phyloP scores from a whole-genome alignment of 2,888 invertebrate species.

The Eupithecia insigniata region DNA sequence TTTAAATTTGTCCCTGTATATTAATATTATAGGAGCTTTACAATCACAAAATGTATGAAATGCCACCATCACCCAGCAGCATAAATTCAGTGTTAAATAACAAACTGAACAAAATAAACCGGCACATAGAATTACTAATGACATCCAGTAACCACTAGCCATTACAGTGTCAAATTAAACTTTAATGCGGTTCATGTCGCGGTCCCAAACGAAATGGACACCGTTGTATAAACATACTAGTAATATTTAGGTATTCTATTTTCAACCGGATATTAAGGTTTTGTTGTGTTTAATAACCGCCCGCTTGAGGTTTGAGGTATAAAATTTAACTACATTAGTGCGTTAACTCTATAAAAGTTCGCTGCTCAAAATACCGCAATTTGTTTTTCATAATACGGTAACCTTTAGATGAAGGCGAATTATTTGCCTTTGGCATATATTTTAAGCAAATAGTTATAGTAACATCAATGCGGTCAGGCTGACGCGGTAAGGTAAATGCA shows the following conservation, averaged over 20 bases:
- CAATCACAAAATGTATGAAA: not conserved
- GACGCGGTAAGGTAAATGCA: not conserved
- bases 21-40: not conserved
- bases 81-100: slow-evolving; percentile 21
- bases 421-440: not conserved
- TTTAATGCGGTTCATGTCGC: slow-evolving; percentile 23
- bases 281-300: slow-evolving; percentile 3
- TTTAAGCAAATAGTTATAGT: not conserved
- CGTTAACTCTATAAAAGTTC: not conserved
- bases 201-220: slow-evolving; percentile 22
- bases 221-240: slow-evolving; percentile 15
- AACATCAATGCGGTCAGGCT: not conserved
- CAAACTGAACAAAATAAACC: slow-evolving; percentile 23
- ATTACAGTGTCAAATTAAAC: slow-evolving; percentile 32
- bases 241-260: slow-evolving; percentile 4
- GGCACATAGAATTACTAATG: slow-evolving; percentile 35
- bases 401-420: not conserved
- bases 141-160: slow-evolving; percentile 29
- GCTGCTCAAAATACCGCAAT: not conserved
- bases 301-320: not conserved
- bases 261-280: slow-evolving; percentile 2
- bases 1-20: not conserved
- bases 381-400: not conserved
- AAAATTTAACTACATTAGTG: slow-evolving; percentile 2
- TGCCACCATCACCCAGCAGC: not conserved